Base-by-base conservation (phyloP, 2,113 vertebrate genomes). In the Phaethornis superciliosus region DNA sequence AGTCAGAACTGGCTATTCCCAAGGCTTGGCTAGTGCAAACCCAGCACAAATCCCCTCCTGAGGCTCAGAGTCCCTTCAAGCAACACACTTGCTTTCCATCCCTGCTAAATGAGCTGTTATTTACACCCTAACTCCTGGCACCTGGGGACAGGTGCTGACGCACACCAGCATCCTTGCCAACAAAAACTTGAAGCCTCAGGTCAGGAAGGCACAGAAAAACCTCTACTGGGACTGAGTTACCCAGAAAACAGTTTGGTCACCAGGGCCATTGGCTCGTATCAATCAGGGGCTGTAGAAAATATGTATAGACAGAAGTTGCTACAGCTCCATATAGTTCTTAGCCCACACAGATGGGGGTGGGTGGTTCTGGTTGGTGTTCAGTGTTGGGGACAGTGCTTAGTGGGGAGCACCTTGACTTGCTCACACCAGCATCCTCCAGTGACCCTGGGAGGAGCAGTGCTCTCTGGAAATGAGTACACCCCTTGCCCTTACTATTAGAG, bases 401-500 rank as follows among this genome's bases (percentile, higher is more conserved):
- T 0, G 0, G n/a, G 44, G 58, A n/a, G 62, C 22, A 74, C 24
- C 35, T 74, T 64, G 4, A 35, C 12, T 30, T 42, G 35, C 40
- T 83, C n/a, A 78, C 30, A 35, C 20, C 32, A 33, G 37, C 11
- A 59, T 60, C 58, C 26, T 72, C 58, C 82, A 30, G 75, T 28
- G 37, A 59, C 28, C 44, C 42, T 12, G 6, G 21, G 33, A 14
- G 89, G 27, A 56, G 49, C 51, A 68, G 56, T 81, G 35, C 69
- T 79, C 74, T 88, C 69, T 10, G 37, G 71, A 85, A 91, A 49
- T 0, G 0, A 82, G 55, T 58, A 85, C 76, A 40, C 23, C 59
- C 71, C 56, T 58, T 82, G 89, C 91, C 81, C 75, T 82, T 87
- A 85, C 68, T 94, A 88, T 68, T 51, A 70, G 51, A 91, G 75